A percentile compares a stretch with the other conserved stretches of the same genome.
Conservation (phyloP, 2,888 invertebrate genomes). For the Pterobdella sp. region DNA sequence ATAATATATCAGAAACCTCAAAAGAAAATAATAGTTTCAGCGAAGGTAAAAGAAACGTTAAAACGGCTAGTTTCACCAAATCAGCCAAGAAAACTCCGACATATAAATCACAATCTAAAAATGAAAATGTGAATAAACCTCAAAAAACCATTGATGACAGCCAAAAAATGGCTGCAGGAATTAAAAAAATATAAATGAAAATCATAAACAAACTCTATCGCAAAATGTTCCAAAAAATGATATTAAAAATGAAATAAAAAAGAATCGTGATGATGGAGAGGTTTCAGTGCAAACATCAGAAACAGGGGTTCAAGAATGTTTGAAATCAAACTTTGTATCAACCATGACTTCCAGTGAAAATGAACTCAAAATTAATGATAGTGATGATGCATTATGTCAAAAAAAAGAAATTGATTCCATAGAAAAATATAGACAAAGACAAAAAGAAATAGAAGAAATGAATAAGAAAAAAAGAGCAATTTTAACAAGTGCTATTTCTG, state of each 20-base stretch:
- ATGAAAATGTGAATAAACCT: background rate
- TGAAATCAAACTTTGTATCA: background rate
- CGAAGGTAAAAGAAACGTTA: background rate
- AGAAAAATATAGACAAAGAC: constrained; percentile 64
- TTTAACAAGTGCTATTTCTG: constrained; percentile 65
- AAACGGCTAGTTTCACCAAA: background rate
- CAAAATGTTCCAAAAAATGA: too few relatives aligned
- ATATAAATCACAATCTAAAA: background rate
- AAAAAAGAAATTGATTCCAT: constrained; percentile 39
- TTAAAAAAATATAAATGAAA: background rate
- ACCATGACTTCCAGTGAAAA: background rate
- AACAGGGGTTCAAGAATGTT: background rate
- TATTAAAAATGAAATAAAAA: background rate
- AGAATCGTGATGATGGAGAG: background rate
- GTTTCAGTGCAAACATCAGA: background rate
- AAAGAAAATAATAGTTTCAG: background rate
- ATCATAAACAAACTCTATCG: too few relatives aligned
- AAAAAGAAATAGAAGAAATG: constrained; percentile 70
- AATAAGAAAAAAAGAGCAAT: constrained; percentile 69
- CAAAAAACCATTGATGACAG: background rate
- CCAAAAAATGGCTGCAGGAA: background rate
- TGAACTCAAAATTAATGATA: background rate
- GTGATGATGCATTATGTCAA: background rate
- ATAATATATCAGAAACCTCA: background rate
- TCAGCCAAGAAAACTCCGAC: background rate